Conservation (phyloP, 2,888 invertebrate species). For the Rhingia campestris region DNA sequence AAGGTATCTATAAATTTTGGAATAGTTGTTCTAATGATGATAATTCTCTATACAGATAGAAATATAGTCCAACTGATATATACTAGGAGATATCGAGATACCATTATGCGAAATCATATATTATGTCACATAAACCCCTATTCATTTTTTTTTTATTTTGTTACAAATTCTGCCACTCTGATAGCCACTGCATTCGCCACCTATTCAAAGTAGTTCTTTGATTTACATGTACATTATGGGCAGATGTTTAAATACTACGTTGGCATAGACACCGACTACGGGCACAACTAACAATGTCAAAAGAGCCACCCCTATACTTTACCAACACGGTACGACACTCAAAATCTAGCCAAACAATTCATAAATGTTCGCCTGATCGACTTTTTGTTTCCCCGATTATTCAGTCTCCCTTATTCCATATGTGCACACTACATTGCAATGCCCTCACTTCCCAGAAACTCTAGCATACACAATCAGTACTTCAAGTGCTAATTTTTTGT, state of each 20-base stretch:
- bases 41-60: no score
- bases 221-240: slow-evolving; percentile 41
- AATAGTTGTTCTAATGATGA: no score
- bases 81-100: no score
- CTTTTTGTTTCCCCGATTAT: slow-evolving; percentile 49
- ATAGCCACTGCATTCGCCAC: not conserved
- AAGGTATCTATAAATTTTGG: no score
- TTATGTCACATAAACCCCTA: no score
- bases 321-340: slow-evolving; percentile 27
- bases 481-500: slow-evolving; percentile 62
- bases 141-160: not conserved
- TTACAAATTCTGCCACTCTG: not conserved
- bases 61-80: no score
- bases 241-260: slow-evolving; percentile 63
- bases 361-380: slow-evolving; percentile 49
- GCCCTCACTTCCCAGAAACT: slow-evolving; percentile 28
- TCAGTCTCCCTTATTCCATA: slow-evolving; percentile 22
- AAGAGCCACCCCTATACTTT: slow-evolving; percentile 65
- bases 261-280: slow-evolving; percentile 68
- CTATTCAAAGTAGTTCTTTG: slow-evolving; percentile 50
- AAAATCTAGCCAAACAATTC: slow-evolving; percentile 48
- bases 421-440: slow-evolving; percentile 52
- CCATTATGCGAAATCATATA: no score
- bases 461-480: slow-evolving; percentile 29
- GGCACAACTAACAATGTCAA: slow-evolving; percentile 54